Evolutionary conservation across 2,888 invertebrate genomes (phyloP).

Genomic region (Adineta ricciae): DNA sequence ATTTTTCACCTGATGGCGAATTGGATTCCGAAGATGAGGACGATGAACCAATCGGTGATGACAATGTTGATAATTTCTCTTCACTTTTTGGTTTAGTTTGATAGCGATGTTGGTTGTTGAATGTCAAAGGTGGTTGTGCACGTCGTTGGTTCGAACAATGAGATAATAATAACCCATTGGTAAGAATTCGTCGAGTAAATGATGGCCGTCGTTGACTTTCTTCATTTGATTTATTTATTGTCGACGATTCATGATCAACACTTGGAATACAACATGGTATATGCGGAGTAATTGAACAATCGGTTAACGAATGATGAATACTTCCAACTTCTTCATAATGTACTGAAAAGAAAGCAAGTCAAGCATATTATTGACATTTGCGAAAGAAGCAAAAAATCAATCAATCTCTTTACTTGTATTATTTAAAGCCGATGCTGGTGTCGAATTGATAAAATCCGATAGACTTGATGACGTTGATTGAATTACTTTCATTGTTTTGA

Average conservation of each 20-base stretch:
- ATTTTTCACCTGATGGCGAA: constrained; percentile 11
- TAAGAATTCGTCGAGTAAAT: not conserved
- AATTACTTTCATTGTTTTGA: constrained; percentile 11
- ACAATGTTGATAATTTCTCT: not conserved
- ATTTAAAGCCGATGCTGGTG: not conserved
- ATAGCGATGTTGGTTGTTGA: not conserved
- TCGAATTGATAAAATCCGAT: not conserved
- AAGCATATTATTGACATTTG: not conserved
- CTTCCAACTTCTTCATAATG: not conserved
- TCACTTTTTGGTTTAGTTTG: not conserved
- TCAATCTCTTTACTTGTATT: not conserved
- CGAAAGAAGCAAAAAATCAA: not conserved
- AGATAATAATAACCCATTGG: constrained; percentile 6
- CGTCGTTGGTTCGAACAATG: not conserved
- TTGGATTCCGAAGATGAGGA: not conserved
- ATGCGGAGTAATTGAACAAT: not conserved
- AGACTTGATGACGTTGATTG: not conserved
- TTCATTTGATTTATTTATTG: not conserved
- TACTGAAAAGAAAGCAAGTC: not conserved
- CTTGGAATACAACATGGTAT: not conserved
- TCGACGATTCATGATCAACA: not conserved
- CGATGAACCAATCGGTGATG: not conserved
- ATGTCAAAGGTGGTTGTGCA: not conserved
- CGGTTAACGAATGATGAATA: not conserved
- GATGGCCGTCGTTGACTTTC: not conserved